Percentiles rank a stretch among this genome's conserved stretches.
Evolutionary conservation across 2,797 vertebrate genomes (phyloP).

Genomic region (Manis crassicaudata): DNA sequence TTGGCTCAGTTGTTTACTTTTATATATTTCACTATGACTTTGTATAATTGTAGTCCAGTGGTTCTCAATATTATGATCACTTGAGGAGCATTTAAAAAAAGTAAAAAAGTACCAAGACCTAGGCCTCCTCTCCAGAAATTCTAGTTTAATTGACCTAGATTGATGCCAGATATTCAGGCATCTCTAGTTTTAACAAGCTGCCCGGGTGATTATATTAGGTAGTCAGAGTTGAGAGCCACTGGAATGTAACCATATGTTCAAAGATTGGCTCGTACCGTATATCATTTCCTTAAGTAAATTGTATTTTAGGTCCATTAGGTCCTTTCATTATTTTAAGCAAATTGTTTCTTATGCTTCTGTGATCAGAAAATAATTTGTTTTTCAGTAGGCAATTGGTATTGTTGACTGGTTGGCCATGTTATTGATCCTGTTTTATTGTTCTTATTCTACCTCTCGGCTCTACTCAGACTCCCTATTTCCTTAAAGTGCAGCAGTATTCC

Average conservation of each 20-base stretch:
- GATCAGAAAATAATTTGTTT: slow-evolving; percentile 29
- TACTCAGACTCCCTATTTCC: background rate
- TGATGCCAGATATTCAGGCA: background rate
- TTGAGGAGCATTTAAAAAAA: background rate
- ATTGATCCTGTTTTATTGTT: background rate
- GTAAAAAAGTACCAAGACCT: background rate
- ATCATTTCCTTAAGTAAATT: background rate
- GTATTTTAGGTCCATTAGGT: background rate
- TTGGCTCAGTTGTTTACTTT: slow-evolving; percentile 8
- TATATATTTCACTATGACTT: background rate
- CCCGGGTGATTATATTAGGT: background rate
- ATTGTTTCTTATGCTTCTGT: background rate
- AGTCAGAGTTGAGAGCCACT: background rate
- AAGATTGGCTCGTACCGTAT: background rate
- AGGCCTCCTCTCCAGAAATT: background rate
- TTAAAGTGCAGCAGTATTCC: background rate
- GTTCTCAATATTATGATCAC: background rate
- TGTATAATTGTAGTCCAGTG: background rate
- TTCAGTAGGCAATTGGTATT: background rate
- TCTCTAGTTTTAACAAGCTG: background rate
- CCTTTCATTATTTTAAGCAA: slow-evolving; percentile 15
- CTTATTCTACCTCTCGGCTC: background rate
- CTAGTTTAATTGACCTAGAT: background rate
- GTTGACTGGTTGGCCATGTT: background rate
- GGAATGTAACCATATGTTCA: background rate